Percentiles rank a stretch among this genome's conserved stretches.
Evolutionary conservation across 2,888 invertebrate species (phyloP).

Genomic region (Rhagonycha fulva): DNA sequence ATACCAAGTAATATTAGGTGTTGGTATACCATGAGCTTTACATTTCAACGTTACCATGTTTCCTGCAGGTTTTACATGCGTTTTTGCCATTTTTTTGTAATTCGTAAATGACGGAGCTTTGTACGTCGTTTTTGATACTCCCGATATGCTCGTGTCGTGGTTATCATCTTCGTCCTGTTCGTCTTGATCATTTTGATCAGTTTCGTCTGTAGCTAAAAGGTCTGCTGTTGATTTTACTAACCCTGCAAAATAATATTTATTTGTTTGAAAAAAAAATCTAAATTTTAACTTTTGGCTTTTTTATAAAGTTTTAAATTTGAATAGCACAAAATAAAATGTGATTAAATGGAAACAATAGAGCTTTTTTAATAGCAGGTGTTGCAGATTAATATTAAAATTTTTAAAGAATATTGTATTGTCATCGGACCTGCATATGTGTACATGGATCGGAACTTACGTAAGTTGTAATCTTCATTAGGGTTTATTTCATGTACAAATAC

Average conservation of each 20-base stretch:
- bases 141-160: constrained; percentile 7
- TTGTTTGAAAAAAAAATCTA: neutral
- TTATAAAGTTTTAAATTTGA: too few species aligned
- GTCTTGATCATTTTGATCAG: neutral
- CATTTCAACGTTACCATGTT: constrained; percentile 75
- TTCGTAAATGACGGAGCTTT: constrained; percentile 51
- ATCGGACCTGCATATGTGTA: too few species aligned
- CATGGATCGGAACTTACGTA: constrained; percentile 23
- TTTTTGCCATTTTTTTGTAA: constrained; percentile 55
- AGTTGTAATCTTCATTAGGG: constrained; percentile 20
- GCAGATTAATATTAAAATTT: too few species aligned
- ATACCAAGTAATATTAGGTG: constrained; percentile 85
- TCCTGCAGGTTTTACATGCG: constrained; percentile 75
- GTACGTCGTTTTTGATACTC: neutral
- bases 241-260: constrained; percentile 5
- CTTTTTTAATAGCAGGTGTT: too few species aligned
- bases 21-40: constrained; percentile 74
- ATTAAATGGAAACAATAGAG: too few species aligned
- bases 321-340: too few species aligned
- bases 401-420: too few species aligned
- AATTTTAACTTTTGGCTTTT: too few species aligned
- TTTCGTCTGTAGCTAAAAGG: constrained; percentile 4
- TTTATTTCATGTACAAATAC: constrained; percentile 11
- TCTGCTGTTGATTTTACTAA: constrained; percentile 10
- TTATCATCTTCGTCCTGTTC: constrained; percentile 24